Evolutionary conservation across 2,888 invertebrate species (phyloP).

Genomic region (Rhagonycha fulva): DNA sequence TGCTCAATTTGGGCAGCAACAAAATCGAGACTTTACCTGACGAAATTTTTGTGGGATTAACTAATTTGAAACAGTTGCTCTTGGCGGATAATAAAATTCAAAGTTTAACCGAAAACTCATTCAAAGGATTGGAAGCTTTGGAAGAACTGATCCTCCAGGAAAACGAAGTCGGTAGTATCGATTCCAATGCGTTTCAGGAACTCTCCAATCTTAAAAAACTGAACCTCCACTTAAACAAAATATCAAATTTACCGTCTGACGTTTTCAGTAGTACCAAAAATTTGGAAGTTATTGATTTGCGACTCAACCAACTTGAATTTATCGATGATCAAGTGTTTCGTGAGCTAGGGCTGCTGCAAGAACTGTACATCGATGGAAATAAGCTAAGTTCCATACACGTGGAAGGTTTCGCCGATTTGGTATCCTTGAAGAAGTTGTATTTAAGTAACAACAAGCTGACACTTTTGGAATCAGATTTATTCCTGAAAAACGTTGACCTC

Average conservation of each 20-base stretch:
- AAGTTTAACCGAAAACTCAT: slow-evolving; percentile 43
- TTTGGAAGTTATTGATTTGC: slow-evolving; percentile 41
- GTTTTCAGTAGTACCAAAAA: slow-evolving; percentile 11
- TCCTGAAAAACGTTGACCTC: not conserved
- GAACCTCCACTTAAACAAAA: slow-evolving; percentile 42
- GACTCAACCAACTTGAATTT: slow-evolving; percentile 39
- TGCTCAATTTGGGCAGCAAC: slow-evolving; percentile 44
- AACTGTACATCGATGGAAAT: slow-evolving; percentile 44
- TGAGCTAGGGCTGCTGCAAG: slow-evolving; percentile 35
- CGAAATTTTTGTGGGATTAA: slow-evolving; percentile 47
- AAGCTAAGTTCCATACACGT: slow-evolving; percentile 36
- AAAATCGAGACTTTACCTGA: slow-evolving; percentile 44
- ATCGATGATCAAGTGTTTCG: slow-evolving; percentile 35
- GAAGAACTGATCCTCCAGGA: slow-evolving; percentile 40
- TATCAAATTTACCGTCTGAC: slow-evolving; percentile 34
- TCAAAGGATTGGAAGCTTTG: slow-evolving; percentile 45
- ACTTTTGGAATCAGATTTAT: slow-evolving; percentile 30
- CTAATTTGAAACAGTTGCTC: slow-evolving; percentile 45
- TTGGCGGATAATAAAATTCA: slow-evolving; percentile 45
- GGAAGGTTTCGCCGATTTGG: slow-evolving; percentile 41
- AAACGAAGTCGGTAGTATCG: slow-evolving; percentile 44
- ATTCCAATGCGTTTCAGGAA: slow-evolving; percentile 43
- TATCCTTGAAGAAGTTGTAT: slow-evolving; percentile 43
- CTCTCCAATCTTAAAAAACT: slow-evolving; percentile 38
- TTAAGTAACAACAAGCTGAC: slow-evolving; percentile 43